phyloP scores from a whole-genome alignment of 2,113 vertebrate genomes.

The Pangasianodon hypophthalmus region DNA sequence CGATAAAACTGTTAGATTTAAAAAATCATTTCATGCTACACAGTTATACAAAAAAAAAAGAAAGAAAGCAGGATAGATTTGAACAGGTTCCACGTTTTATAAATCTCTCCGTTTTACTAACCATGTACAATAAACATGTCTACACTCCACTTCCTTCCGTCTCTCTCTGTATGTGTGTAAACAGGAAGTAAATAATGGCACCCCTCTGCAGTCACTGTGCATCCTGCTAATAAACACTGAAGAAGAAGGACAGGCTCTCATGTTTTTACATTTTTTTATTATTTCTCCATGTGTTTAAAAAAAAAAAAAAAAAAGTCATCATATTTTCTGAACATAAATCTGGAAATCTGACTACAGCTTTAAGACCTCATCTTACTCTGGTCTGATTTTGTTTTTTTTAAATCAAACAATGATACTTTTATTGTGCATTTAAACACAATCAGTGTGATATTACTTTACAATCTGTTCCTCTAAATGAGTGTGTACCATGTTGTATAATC shows the following conservation, averaged over 20 bases:
- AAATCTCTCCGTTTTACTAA: constrained; percentile 40
- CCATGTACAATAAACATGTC: constrained; percentile 52
- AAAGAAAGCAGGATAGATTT: not conserved
- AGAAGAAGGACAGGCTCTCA: not conserved
- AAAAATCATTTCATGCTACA: not conserved
- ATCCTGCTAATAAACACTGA: not conserved
- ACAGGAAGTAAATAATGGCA: not conserved
- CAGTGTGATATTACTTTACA: not conserved
- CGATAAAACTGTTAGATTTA: not conserved
- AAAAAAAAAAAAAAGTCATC: no score
- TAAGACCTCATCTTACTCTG: no score
- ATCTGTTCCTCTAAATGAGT: not conserved
- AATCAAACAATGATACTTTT: not conserved
- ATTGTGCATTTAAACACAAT: not conserved
- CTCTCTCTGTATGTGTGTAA: constrained; percentile 49
- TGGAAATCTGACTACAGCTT: no score
- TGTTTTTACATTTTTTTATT: no score
- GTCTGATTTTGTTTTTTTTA: no score
- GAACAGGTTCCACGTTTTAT: not conserved
- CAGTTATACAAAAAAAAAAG: not conserved
- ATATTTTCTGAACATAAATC: no score
- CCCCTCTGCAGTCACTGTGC: not conserved
- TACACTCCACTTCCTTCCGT: constrained; percentile 27
- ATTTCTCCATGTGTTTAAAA: no score
- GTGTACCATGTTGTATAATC: not conserved